These are phyloP conservation scores for Ciconia nigra DNA, from an alignment of 2,797 vertebrate genomes.

Conservation along the genomic window DNA sequence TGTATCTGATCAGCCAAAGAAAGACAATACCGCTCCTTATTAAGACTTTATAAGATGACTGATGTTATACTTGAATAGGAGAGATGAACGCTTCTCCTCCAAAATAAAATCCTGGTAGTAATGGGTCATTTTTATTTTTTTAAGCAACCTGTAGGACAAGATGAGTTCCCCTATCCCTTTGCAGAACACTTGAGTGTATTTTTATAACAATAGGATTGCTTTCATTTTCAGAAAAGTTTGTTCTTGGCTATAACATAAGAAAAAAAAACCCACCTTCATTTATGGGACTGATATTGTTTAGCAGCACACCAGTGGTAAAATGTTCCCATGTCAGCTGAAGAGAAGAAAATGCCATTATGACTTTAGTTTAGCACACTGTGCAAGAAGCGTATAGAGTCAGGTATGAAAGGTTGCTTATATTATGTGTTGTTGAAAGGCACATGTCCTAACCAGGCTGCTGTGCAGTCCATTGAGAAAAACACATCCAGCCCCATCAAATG, in stretches of 20 bases:
- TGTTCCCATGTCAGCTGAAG: neutral
- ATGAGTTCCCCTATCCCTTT: neutral
- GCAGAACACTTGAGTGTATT: neutral
- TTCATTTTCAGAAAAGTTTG: neutral
- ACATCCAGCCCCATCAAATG: neutral
- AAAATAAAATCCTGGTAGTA: neutral
- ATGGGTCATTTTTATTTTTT: neutral
- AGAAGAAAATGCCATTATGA: neutral
- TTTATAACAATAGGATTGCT: neutral
- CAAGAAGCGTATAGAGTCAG: neutral
- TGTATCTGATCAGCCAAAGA: neutral
- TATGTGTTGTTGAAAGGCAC: neutral
- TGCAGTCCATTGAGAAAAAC: neutral
- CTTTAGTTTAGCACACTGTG: neutral
- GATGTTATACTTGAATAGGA: neutral
- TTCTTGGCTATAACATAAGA: neutral
- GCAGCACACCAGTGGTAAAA: neutral
- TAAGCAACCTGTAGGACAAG: neutral
- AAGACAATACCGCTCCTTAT: neutral
- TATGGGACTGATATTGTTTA: neutral
- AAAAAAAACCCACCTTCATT: neutral
- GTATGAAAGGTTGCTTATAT: neutral
- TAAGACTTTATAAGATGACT: neutral
- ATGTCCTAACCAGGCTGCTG: neutral
- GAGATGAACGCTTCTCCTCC: neutral